Evolutionary conservation across 2,888 invertebrate genomes (phyloP), one percentile per base, ranked within the genome.

Genomic region (Protonemura montana): DNA sequence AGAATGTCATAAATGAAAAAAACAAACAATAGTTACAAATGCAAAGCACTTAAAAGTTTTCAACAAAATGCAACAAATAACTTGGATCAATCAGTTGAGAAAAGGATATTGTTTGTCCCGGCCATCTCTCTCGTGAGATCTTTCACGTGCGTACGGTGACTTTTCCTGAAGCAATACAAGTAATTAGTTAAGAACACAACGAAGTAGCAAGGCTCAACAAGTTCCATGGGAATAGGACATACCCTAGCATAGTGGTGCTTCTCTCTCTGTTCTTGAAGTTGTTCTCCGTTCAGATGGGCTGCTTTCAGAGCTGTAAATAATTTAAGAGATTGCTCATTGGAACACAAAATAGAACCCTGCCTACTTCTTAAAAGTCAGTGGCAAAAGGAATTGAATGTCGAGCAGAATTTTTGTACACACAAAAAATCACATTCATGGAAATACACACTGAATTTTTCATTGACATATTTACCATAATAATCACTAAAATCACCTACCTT

Each of bases 61-160:
- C n/a, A n/a, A n/a, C n/a, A n/a, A n/a, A n/a, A n/a, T n/a, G n/a
- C n/a, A n/a, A 6, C 35, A 35, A 35, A 59, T 59, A 10, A 59
- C n/a, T n/a, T n/a, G n/a, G 59, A 59, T 59, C 59, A 7, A 59
- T 59, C 59, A 59, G 59, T 10, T 59, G 13, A 21, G 59, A 59
- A 95, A 95, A 95, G 95, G 95, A 95, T 97, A 97, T 94, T 96
- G 96, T 94, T 97, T 96, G 89, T 97, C 96, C 90, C 95, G 92
- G 88, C 93, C 92, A 90, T 95, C 95, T 82, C 94, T 93, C 88
- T 97, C 97, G 89, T 96, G 95, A 81, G 96, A 96, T 89, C 95
- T 92, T 89, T 94, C 94, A 90, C 94, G 92, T 84, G 92, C 90
- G 90, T 96, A 96, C 6, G 96, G 96, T 82, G 96, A 96, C 90